Percentiles rank a stretch among this genome's conserved stretches.
Conservation (phyloP, 1,140 invertebrate species). For the Triops cancriformis region DNA sequence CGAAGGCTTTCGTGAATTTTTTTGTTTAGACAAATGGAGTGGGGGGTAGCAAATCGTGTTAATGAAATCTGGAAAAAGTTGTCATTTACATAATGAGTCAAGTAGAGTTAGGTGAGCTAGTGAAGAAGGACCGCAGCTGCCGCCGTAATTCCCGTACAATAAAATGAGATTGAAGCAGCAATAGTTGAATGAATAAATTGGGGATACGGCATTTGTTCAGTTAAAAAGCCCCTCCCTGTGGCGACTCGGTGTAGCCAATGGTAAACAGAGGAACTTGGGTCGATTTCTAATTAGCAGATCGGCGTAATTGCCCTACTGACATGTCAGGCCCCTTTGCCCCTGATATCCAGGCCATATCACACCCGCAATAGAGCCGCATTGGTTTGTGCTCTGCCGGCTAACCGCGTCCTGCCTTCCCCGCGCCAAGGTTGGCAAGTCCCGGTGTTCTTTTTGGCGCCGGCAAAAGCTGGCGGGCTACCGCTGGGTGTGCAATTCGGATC, state of each 20-base stretch:
- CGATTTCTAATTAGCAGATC: conserved; percentile 14
- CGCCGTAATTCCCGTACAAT: background rate
- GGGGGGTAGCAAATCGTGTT: too few relatives aligned
- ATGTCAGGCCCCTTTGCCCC: conserved; percentile 10
- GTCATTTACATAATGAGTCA: too few relatives aligned
- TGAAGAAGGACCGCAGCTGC: background rate
- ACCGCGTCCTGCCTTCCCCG: background rate
- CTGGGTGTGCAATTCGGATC: background rate
- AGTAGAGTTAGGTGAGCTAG: background rate
- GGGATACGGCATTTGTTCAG: background rate
- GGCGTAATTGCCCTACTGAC: conserved; percentile 8
- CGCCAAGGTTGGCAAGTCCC: background rate
- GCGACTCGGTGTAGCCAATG: background rate
- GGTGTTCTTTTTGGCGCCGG: background rate
- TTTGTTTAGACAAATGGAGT: too few relatives aligned
- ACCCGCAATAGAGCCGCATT: background rate
- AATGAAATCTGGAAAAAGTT: too few relatives aligned
- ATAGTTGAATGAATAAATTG: background rate
- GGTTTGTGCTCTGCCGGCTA: background rate
- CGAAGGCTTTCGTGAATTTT: too few relatives aligned
- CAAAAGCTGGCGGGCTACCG: background rate
- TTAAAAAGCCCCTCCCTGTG: background rate
- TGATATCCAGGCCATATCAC: conserved; percentile 9
- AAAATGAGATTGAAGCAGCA: background rate
- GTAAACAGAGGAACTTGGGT: background rate